A percentile compares a stretch with the other conserved stretches of the same genome.
phyloP scores from a whole-genome alignment of 2,888 invertebrate genomes.

The Nymphalis urticae region DNA sequence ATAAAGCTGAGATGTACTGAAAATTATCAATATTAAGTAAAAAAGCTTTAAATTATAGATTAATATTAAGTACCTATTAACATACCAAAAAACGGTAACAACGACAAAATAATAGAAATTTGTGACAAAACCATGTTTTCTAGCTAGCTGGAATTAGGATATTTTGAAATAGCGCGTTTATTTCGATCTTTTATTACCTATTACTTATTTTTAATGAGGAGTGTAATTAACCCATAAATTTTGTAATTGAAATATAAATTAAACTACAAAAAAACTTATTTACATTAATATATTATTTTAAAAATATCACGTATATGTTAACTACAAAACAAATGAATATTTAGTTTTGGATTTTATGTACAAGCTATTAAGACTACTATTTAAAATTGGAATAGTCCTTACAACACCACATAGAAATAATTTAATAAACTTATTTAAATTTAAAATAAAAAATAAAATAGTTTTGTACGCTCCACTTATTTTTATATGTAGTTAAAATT shows the following conservation, averaged over 20 bases:
- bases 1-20: constrained; percentile 1
- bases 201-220: constrained; percentile 5
- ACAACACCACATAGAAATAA: too few relatives aligned
- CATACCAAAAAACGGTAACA: constrained; percentile 10
- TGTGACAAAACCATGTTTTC: constrained; percentile 10
- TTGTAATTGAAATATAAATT: not conserved
- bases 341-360: too few relatives aligned
- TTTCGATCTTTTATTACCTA: not conserved
- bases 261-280: not conserved
- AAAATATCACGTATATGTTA: not conserved
- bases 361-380: too few relatives aligned
- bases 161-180: not conserved
- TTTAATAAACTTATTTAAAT: too few relatives aligned
- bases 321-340: too few relatives aligned
- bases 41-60: not conserved
- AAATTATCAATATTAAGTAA: not conserved
- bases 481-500: too few relatives aligned
- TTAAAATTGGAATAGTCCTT: too few relatives aligned
- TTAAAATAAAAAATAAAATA: too few relatives aligned
- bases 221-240: not conserved
- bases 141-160: too few relatives aligned
- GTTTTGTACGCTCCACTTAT: too few relatives aligned
- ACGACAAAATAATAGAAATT: constrained; percentile 6
- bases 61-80: not conserved
- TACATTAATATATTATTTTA: not conserved